Conservation (phyloP, 2,113 vertebrate species). For the Hippoglossus stenolepis region DNA sequence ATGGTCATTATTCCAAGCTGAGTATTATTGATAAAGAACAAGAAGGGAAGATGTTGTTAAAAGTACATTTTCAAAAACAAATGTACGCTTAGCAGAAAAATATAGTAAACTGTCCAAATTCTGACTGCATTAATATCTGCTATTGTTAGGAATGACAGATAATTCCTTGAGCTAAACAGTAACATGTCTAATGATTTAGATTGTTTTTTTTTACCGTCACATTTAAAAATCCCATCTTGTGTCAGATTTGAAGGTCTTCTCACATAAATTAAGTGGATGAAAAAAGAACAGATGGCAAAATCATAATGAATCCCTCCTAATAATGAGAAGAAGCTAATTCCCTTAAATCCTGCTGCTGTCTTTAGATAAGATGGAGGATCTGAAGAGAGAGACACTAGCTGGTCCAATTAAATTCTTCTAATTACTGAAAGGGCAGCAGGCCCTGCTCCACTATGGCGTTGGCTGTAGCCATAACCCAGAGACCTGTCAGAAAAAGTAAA, state of each 20-base stretch:
- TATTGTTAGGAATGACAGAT: neutral
- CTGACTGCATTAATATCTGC: no score
- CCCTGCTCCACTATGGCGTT: conserved; percentile 21
- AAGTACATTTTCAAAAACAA: no score
- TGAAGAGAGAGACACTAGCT: conserved; percentile 29
- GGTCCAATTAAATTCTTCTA: conserved; percentile 52
- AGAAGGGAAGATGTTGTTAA: no score
- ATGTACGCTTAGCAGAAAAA: no score
- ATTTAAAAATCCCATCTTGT: conserved; percentile 5
- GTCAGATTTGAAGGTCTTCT: conserved; percentile 3
- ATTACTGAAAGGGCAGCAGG: conserved; percentile 46
- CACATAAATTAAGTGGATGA: conserved; percentile 8
- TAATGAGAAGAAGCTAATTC: conserved; percentile 45
- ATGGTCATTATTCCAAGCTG: no score
- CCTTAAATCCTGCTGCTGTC: conserved; percentile 41
- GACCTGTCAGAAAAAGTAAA: conserved; percentile 6
- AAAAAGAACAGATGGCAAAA: neutral
- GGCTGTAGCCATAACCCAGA: conserved; percentile 28
- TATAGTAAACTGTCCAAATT: no score
- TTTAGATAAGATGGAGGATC: conserved; percentile 47
- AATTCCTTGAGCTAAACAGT: neutral
- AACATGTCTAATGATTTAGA: neutral
- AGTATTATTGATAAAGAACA: no score
- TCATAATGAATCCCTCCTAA: conserved; percentile 22
- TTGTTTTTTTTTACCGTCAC: neutral